phyloP scores from a whole-genome alignment of 2,113 vertebrate genomes.

The Periophthalmus modestus region DNA sequence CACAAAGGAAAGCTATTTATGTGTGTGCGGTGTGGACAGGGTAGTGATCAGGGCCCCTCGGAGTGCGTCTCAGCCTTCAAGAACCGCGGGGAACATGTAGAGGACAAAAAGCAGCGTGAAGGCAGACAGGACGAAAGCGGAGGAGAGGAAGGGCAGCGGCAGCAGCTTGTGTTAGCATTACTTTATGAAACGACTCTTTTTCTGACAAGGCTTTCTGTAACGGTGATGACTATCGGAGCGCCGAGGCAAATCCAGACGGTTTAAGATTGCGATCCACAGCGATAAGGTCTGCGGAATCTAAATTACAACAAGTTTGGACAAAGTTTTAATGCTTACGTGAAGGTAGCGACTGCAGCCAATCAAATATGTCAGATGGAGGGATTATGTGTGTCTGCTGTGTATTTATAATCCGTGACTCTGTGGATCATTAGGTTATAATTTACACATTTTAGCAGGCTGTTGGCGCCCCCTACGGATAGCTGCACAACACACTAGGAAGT shows the following conservation, averaged over 20 bases:
- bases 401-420: no score
- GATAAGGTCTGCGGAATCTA: slow-evolving; percentile 40
- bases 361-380: slow-evolving; percentile 34
- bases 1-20: slow-evolving; percentile 48
- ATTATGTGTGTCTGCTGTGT: slow-evolving; percentile 31
- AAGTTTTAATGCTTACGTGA: slow-evolving; percentile 39
- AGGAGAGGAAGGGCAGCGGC: slow-evolving; percentile 51
- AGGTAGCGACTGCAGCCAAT: slow-evolving; percentile 34
- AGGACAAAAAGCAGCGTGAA: slow-evolving; percentile 71
- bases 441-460: no score
- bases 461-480: no score
- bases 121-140: slow-evolving; percentile 36
- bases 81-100: slow-evolving; percentile 67
- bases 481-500: no score
- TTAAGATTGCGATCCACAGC: slow-evolving; percentile 36
- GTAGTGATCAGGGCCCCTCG: slow-evolving; percentile 68
- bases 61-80: slow-evolving; percentile 65
- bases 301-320: slow-evolving; percentile 25
- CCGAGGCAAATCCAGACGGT: slow-evolving; percentile 45
- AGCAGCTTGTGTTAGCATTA: slow-evolving; percentile 56
- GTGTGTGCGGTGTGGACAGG: slow-evolving; percentile 32
- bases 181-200: slow-evolving; percentile 51
- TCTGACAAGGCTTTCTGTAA: slow-evolving; percentile 42
- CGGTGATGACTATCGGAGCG: slow-evolving; percentile 50
- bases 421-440: no score